Conservation (phyloP, 2,888 invertebrate genomes). For the Andrena praecox region DNA sequence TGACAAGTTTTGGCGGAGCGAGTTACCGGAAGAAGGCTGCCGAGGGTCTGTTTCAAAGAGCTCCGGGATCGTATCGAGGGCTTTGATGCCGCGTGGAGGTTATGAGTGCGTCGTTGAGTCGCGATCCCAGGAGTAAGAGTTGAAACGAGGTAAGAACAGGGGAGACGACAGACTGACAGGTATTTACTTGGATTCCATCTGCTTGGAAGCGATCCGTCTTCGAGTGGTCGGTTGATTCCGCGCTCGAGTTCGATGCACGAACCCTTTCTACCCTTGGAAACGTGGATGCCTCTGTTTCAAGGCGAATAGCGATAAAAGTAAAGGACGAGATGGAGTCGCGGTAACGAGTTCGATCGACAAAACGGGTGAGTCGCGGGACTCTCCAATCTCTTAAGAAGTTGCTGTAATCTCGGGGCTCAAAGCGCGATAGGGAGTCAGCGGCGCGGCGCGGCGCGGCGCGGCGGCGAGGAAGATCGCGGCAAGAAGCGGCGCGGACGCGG, state of each 20-base stretch:
- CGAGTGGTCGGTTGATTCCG: neutral
- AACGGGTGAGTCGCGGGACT: constrained; percentile 6
- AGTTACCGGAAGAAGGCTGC: constrained; percentile 26
- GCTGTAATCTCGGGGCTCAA: constrained; percentile 28
- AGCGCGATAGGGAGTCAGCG: constrained; percentile 19
- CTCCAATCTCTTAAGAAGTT: constrained; percentile 37
- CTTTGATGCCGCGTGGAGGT: neutral
- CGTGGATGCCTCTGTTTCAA: neutral
- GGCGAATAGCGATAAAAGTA: neutral
- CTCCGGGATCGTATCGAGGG: constrained; percentile 24
- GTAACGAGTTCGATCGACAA: constrained; percentile 2
- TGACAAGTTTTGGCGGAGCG: constrained; percentile 27
- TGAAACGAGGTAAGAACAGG: neutral
- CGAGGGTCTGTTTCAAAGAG: constrained; percentile 2
- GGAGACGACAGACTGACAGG: neutral
- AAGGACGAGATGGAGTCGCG: neutral
- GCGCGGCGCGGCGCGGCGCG: neutral
- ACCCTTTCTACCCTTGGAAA: neutral
- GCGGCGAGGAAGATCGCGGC: constrained; percentile 11
- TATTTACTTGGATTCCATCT: neutral
- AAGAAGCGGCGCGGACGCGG: constrained; percentile 31
- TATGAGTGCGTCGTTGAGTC: neutral
- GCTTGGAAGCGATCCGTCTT: neutral
- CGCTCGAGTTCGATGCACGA: no score
- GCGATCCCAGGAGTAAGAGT: neutral